phyloP scores from a whole-genome alignment of 2,113 vertebrate species.

The Athene noctua region DNA sequence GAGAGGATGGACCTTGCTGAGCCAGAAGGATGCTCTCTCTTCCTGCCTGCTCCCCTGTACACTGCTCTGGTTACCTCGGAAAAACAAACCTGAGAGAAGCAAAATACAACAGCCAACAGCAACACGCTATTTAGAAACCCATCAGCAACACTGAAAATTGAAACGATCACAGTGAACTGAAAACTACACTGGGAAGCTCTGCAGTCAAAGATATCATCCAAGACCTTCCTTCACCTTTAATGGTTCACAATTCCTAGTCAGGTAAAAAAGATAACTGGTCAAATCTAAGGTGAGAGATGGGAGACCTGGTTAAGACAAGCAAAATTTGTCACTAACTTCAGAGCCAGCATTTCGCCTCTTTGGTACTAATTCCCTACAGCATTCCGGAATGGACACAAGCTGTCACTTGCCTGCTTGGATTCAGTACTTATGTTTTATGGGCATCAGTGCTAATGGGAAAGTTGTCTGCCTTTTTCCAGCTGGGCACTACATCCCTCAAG shows the following conservation, averaged over 20 bases:
- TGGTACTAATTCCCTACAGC: neutral
- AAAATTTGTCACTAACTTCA: neutral
- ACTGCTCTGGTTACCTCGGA: neutral
- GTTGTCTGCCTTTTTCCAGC: conserved; percentile 4
- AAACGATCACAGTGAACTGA: neutral
- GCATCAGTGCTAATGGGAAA: neutral
- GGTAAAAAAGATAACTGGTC: neutral
- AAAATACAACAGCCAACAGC: neutral
- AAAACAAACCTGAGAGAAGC: neutral
- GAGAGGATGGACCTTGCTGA: neutral
- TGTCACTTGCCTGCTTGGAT: neutral
- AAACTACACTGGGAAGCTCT: neutral
- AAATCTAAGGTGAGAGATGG: neutral
- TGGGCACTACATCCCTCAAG: conserved; percentile 1
- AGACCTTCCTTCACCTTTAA: neutral
- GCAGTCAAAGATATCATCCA: neutral
- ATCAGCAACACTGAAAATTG: neutral
- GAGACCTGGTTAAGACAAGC: neutral
- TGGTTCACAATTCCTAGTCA: neutral
- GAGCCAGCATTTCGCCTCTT: neutral
- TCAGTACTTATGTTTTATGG: neutral
- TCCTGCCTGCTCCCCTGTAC: neutral
- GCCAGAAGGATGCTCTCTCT: neutral
- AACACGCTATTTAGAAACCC: neutral
- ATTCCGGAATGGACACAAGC: rapidly evolving